Conservation (phyloP, 2,113 vertebrate species). For the Cinclus cinclus region DNA sequence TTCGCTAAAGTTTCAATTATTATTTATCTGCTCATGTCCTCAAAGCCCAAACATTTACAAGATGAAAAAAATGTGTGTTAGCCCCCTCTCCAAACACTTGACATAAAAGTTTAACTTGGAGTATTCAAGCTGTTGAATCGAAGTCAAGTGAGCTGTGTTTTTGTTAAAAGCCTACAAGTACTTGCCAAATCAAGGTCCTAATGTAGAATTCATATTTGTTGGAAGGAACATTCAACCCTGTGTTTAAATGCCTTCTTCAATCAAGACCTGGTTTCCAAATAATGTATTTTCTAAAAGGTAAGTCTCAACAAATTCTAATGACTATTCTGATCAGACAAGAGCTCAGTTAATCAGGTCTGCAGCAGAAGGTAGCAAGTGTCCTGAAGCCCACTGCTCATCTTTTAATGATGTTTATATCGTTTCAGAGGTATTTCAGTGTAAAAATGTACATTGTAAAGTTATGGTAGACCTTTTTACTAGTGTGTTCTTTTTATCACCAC, state of each 20-base stretch:
- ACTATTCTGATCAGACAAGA: background rate
- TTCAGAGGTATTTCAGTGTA: background rate
- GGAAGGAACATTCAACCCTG: background rate
- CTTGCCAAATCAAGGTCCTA: background rate
- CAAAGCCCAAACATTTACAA: background rate
- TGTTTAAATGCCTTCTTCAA: slow-evolving; percentile 3
- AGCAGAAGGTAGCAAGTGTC: background rate
- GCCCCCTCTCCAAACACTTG: background rate
- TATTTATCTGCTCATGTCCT: background rate
- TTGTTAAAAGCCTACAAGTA: background rate
- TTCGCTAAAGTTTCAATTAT: background rate
- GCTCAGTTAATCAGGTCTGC: background rate
- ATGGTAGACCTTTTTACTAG: slow-evolving; percentile 13
- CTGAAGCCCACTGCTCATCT: background rate
- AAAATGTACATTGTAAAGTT: slow-evolving; percentile 30
- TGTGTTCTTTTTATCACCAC: slow-evolving; percentile 8
- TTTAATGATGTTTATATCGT: slow-evolving; percentile 25
- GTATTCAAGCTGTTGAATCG: background rate
- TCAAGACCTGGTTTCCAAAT: background rate
- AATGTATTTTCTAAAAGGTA: background rate
- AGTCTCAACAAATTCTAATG: background rate
- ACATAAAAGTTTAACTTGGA: background rate
- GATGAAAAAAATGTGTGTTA: background rate
- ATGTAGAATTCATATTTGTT: background rate
- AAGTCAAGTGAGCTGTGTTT: background rate